A percentile compares a stretch with the other conserved stretches of the same genome.
phyloP scores from a whole-genome alignment of 2,797 vertebrate species.

The Okamejei kenojei region DNA sequence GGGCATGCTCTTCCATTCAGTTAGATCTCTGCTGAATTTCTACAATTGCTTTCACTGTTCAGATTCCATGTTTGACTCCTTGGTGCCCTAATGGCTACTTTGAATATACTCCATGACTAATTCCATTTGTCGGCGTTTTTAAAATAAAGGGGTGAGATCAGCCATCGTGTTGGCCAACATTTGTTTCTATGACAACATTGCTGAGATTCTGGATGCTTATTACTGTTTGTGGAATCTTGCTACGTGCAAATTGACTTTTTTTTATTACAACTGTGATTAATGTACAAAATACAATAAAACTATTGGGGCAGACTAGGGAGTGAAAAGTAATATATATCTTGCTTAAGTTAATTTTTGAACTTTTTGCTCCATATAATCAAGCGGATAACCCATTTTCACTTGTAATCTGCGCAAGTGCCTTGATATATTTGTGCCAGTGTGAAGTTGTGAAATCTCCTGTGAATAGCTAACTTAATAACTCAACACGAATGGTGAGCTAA shows the following conservation, averaged over 20 bases:
- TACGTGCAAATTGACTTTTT: neutral
- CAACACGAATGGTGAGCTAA: neutral
- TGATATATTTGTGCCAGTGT: neutral
- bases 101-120: too few relatives aligned
- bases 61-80: neutral
- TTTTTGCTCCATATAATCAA: neutral
- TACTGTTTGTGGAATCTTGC: neutral
- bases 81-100: too few relatives aligned
- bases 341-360: neutral
- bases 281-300: neutral
- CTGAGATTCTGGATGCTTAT: neutral
- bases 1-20: neutral
- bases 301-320: neutral
- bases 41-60: too few relatives aligned
- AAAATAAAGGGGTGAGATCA: neutral
- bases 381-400: neutral
- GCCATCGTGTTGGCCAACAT: neutral
- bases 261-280: neutral
- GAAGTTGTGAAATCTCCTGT: neutral
- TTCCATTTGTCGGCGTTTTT: neutral
- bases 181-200: neutral
- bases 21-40: neutral
- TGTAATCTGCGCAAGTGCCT: neutral
- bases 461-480: neutral
- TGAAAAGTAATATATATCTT: neutral